Percentiles rank a stretch among this genome's conserved stretches.
Conservation (phyloP, 1,140 invertebrate genomes). For the Pogonomyrmex californicus region DNA sequence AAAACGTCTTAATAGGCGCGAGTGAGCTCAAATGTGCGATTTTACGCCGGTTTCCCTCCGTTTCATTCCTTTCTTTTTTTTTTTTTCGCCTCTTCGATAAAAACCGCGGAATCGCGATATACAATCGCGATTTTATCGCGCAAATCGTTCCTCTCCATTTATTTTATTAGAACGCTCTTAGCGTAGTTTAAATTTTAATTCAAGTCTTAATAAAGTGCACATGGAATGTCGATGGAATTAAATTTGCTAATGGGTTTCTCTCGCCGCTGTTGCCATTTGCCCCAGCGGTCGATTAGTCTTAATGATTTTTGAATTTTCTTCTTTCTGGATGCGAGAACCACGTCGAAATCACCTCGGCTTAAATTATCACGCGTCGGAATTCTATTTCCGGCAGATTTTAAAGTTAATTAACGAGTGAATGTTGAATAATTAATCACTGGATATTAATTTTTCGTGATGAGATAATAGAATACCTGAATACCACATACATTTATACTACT, state of each 20-base stretch:
- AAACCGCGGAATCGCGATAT: not conserved
- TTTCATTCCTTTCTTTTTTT: slow-evolving; percentile 46
- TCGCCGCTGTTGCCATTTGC: slow-evolving; percentile 29
- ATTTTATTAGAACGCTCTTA: slow-evolving; percentile 30
- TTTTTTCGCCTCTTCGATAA: not conserved
- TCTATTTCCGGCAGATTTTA: slow-evolving; percentile 66
- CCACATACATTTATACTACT: not conserved
- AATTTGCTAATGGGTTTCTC: slow-evolving; percentile 36
- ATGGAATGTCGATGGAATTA: slow-evolving; percentile 25
- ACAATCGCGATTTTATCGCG: not conserved
- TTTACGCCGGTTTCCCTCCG: slow-evolving; percentile 75
- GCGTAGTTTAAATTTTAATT: slow-evolving; percentile 8
- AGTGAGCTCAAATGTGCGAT: slow-evolving; percentile 71
- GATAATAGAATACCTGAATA: not conserved
- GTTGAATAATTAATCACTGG: slow-evolving; percentile 78
- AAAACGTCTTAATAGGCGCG: slow-evolving; percentile 83
- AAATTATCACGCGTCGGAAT: slow-evolving; percentile 25
- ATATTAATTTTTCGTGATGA: slow-evolving; percentile 49
- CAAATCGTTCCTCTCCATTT: not conserved
- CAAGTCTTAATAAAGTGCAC: slow-evolving; percentile 27
- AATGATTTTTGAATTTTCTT: slow-evolving; percentile 30
- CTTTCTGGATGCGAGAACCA: slow-evolving; percentile 41
- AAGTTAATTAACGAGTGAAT: slow-evolving; percentile 75
- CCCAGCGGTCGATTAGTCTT: slow-evolving; percentile 9
- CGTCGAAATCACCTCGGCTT: slow-evolving; percentile 36